phyloP scores from a whole-genome alignment of 1,140 invertebrate genomes.

The Orius insidiosus region DNA sequence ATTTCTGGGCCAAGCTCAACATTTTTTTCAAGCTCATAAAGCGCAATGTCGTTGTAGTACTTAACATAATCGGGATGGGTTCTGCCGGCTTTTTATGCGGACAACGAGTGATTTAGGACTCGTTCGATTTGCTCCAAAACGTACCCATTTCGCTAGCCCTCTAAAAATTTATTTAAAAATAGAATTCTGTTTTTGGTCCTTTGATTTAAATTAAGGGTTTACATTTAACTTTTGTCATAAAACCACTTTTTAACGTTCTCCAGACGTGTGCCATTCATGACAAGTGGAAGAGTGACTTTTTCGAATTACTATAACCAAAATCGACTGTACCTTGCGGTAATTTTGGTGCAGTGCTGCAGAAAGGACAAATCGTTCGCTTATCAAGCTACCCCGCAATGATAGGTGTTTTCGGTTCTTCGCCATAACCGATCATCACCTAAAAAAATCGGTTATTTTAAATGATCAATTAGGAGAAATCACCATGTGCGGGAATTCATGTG shows the following conservation, averaged over 20 bases:
- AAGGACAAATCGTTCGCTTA: constrained; percentile 33
- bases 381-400: constrained; percentile 35
- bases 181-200: too few species aligned
- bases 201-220: too few species aligned
- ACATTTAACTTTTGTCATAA: too few species aligned
- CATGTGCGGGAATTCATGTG: constrained; percentile 18
- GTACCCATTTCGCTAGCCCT: constrained; percentile 8
- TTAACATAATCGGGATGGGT: constrained; percentile 33
- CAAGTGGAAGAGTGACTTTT: too few species aligned
- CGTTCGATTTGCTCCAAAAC: constrained; percentile 2
- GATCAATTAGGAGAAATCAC: constrained; percentile 5
- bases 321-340: too few species aligned
- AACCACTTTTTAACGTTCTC: too few species aligned
- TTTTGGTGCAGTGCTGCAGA: constrained; percentile 32
- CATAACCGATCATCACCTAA: constrained; percentile 22
- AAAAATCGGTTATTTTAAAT: too few species aligned
- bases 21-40: constrained; percentile 23
- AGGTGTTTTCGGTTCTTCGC: constrained; percentile 15
- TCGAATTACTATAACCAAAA: too few species aligned
- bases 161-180: too few species aligned
- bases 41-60: constrained; percentile 29
- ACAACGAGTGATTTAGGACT: background rate
- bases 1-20: constrained; percentile 21
- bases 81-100: constrained; percentile 19
- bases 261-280: too few species aligned